Evolutionary conservation across 2,888 invertebrate species (phyloP).

Genomic region (Agrypnus murinus): DNA sequence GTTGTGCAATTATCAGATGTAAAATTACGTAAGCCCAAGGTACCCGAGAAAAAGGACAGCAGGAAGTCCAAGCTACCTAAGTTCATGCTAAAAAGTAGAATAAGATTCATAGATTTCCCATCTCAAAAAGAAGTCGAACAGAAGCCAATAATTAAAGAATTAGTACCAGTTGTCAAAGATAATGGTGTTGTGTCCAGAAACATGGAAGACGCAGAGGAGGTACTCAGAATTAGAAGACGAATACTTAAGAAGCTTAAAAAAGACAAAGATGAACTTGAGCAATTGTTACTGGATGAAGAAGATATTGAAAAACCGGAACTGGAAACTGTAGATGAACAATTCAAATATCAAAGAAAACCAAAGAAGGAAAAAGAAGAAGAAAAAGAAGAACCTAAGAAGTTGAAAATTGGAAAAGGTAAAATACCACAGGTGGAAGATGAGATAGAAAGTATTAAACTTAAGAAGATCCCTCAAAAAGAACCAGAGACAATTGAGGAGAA

Average conservation of each 20-base stretch:
- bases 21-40: slow-evolving; percentile 69
- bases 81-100: slow-evolving; percentile 71
- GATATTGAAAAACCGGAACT: slow-evolving; percentile 67
- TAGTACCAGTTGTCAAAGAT: slow-evolving; percentile 70
- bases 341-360: slow-evolving; percentile 61
- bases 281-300: slow-evolving; percentile 69
- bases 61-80: slow-evolving; percentile 69
- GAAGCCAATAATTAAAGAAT: slow-evolving; percentile 65
- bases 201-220: slow-evolving; percentile 71
- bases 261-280: slow-evolving; percentile 69
- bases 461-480: slow-evolving; percentile 68
- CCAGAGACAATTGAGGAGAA: slow-evolving; percentile 60
- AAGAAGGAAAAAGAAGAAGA: slow-evolving; percentile 55
- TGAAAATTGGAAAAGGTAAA: slow-evolving; percentile 71
- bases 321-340: slow-evolving; percentile 69
- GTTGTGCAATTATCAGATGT: slow-evolving; percentile 78
- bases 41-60: slow-evolving; percentile 65
- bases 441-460: slow-evolving; percentile 64
- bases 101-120: slow-evolving; percentile 70
- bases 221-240: slow-evolving; percentile 69
- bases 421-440: slow-evolving; percentile 65
- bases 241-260: slow-evolving; percentile 69
- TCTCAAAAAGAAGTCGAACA: slow-evolving; percentile 66
- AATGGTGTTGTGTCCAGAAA: slow-evolving; percentile 72
- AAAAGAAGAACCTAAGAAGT: slow-evolving; percentile 64